These are phyloP conservation scores for Liasis olivaceus DNA, from an alignment of 2,797 vertebrate species.

Conservation along the genomic window DNA sequence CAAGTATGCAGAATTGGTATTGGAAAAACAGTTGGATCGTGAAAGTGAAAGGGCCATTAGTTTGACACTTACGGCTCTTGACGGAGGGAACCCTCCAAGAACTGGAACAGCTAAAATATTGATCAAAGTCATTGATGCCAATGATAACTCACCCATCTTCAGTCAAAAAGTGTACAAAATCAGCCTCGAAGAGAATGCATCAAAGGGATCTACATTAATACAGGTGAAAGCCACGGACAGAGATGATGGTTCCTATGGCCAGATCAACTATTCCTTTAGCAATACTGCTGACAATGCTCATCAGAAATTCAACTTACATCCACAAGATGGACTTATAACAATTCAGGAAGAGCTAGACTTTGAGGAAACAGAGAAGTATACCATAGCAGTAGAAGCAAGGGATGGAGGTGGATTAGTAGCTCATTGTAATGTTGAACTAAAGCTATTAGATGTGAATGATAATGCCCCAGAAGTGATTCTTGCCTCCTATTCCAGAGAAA, in stretches of 20 bases:
- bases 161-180: slow-evolving; percentile 23
- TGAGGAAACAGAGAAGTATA: slow-evolving; percentile 50
- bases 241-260: slow-evolving; percentile 6
- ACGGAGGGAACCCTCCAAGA: slow-evolving; percentile 20
- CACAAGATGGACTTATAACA: slow-evolving; percentile 29
- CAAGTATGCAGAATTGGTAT: slow-evolving; percentile 71
- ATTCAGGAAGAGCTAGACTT: slow-evolving; percentile 54
- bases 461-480: slow-evolving; percentile 55
- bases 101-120: slow-evolving; percentile 41
- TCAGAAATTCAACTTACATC: slow-evolving; percentile 31
- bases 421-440: slow-evolving; percentile 27
- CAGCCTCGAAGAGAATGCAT: slow-evolving; percentile 35
- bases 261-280: slow-evolving; percentile 43
- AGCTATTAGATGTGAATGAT: slow-evolving; percentile 54
- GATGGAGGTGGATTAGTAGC: slow-evolving; percentile 60
- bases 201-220: accelerated
- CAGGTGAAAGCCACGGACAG: slow-evolving; percentile 14
- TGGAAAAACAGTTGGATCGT: slow-evolving; percentile 68
- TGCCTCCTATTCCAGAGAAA: slow-evolving; percentile 52
- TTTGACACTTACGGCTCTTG: slow-evolving; percentile 32
- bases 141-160: slow-evolving; percentile 48
- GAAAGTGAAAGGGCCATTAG: slow-evolving; percentile 46
- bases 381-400: slow-evolving; percentile 64
- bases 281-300: slow-evolving; percentile 3
- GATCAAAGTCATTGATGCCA: slow-evolving; percentile 41